Evolutionary conservation across 2,113 vertebrate genomes (phyloP), one percentile per base, ranked within the genome.

Genomic region (Rutilus rutilus): DNA sequence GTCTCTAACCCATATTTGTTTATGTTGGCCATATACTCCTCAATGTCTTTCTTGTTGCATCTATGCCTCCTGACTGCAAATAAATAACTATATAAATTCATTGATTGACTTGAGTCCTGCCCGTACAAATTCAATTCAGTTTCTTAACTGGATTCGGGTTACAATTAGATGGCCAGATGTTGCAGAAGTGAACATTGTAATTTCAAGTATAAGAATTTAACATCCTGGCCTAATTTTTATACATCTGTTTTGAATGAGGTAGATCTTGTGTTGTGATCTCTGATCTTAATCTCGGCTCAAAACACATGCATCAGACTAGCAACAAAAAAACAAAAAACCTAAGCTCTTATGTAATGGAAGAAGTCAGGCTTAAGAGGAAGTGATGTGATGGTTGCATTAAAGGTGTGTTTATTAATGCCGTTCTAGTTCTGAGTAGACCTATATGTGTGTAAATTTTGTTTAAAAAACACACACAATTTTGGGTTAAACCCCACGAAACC

Each of bases 31-130:
- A 30, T 75, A 71, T 7, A 69, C 64, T 62, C 30, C 2, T 82
- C 27, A 10, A 1, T 84, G 74, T 84, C n/a, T 84, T 42, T 62
- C 52, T 42, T 85, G 78, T 87, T 85, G 42, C 50, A 78, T 88
- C 64, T 84, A 74, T 86, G 67, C 78, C 83, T 62, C 62, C 15
- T 75, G 76, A 85, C 74, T 83, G 78, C 74, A 78, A 89, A 89
- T 89, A 89, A 89, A 89, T 62, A 33, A 77, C 45, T 81, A 50
- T 57, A 86, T 62, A 14, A 52, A 11, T 83, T 39, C 0, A 42
- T 17, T n/a, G 23, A 6, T 82, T 21, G 47, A 71, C 64, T 71
- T 21, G 47, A 71, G 45, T 71, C 47, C 25, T 52, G 45, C 64
- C 57, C 52, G 17, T 47, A 50, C n/a, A 0, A 76, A 52, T 27